Conservation (phyloP, 1,140 invertebrate species). For the Pararge aegeria region DNA sequence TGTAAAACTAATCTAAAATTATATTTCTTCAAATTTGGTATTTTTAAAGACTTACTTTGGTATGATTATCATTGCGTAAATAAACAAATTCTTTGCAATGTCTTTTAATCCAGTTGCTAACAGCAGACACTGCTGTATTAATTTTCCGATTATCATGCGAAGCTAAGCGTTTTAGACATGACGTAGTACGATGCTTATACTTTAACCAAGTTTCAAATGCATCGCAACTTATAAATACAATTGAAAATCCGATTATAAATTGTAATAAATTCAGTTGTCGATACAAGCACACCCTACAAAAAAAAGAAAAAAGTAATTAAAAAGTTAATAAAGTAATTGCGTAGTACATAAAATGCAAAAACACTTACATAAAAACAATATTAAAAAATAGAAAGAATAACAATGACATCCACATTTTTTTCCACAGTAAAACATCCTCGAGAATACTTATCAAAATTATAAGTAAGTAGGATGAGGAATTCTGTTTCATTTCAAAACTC, state of each 20-base stretch:
- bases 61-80: constrained; percentile 62
- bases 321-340: background rate
- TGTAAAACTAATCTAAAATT: constrained; percentile 6
- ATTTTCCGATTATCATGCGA: constrained; percentile 45
- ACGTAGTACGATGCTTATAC: constrained; percentile 67
- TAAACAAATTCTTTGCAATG: constrained; percentile 49
- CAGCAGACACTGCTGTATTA: constrained; percentile 28
- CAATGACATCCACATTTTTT: constrained; percentile 64
- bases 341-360: no score
- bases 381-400: constrained; percentile 56
- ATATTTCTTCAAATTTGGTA: background rate
- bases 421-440: constrained; percentile 70
- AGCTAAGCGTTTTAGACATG: constrained; percentile 57
- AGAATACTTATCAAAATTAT: constrained; percentile 43
- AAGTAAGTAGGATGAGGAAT: constrained; percentile 29
- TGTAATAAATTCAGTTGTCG: constrained; percentile 54
- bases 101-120: constrained; percentile 42
- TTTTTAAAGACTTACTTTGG: constrained; percentile 52
- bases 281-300: constrained; percentile 55
- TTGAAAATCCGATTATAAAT: constrained; percentile 45
- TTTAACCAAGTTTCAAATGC: constrained; percentile 69
- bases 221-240: constrained; percentile 47
- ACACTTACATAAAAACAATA: constrained; percentile 61
- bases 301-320: background rate
- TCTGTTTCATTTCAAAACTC: constrained; percentile 35